These are phyloP conservation scores for Drosophila anomalata DNA, from an alignment of 2,888 invertebrate species.

Conservation along the genomic window DNA sequence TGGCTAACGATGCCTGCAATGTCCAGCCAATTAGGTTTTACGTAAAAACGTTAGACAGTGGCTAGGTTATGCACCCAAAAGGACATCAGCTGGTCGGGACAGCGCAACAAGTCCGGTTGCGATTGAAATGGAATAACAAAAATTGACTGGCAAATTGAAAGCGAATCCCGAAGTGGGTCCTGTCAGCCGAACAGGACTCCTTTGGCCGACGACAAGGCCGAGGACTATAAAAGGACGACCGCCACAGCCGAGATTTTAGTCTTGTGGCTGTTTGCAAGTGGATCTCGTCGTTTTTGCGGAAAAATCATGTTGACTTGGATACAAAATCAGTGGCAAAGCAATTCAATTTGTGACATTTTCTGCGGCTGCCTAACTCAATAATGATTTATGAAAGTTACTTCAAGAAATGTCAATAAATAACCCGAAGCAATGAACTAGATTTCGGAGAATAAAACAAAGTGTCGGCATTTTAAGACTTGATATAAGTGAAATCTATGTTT, in stretches of 20 bases:
- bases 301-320: conserved; percentile 28
- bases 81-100: conserved; percentile 22
- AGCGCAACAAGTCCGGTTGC: conserved; percentile 59
- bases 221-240: conserved; percentile 64
- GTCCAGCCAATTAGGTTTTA: neutral
- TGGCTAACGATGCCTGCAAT: neutral
- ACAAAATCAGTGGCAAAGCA: conserved; percentile 28
- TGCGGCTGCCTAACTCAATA: conserved; percentile 25
- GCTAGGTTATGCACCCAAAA: neutral
- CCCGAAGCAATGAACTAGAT: neutral
- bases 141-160: conserved; percentile 45
- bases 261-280: conserved; percentile 40
- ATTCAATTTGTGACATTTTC: conserved; percentile 23
- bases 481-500: neutral
- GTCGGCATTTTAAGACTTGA: neutral
- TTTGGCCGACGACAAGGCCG: neutral
- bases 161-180: conserved; percentile 61
- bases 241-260: conserved; percentile 61
- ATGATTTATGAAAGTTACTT: neutral
- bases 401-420: conserved; percentile 2
- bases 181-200: conserved; percentile 12
- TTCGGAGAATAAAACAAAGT: neutral
- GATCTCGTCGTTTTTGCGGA: neutral
- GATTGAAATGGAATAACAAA: conserved; percentile 41
- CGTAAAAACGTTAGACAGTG: neutral